Base-by-base conservation (phyloP, 2,113 vertebrate genomes). In the Loxodonta africana region DNA sequence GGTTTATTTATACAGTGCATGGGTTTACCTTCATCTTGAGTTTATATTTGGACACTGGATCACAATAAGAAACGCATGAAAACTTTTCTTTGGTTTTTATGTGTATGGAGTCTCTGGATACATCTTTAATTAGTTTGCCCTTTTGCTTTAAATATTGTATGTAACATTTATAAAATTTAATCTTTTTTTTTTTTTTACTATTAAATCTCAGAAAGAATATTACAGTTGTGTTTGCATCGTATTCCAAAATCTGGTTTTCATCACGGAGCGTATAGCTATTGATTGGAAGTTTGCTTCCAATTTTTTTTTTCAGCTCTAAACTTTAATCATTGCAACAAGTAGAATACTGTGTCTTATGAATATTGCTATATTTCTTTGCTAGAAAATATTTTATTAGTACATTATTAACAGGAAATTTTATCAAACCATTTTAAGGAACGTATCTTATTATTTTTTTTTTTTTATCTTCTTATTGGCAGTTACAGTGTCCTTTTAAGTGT, bases 41-140 rank as follows among this genome's bases (percentile, higher is more conserved):
- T 74, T 96, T 96, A 71, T 80, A 4, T 0, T 91, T 97, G 97
- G 98, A 97, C 90, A 77, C 84, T 81, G 90, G 28, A 67, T 97
- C 97, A 85, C 87, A 57, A 51, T 95, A 93, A 92, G 78, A 97
- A 92, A 95, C 77, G 98, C 98, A 99, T 99, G 98, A 90, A 93
- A 96, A 95, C 94, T 5, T 95, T 93, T 81, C 78, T 97, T 98
- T 97, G 90, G 90, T 96, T 97, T 74, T 95, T 92, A 57, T 96
- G 81, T 96, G 77, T 98, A 84, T 83, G 90, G 96, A 95, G 98
- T 96, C 95, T 98, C 98, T 97, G 25, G 6, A 57, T 69, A 93
- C 23, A 85, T 57, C 44, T 76, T 86, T 80, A 83, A 44, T 97
- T 96, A 83, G 48, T 97, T 96, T 97, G 90, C 91, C 80, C 92